Percentiles rank a stretch among this genome's conserved stretches.
These are phyloP conservation scores for Stigmatopora argus DNA, from an alignment of 2,113 vertebrate species.

Conservation along the genomic window DNA sequence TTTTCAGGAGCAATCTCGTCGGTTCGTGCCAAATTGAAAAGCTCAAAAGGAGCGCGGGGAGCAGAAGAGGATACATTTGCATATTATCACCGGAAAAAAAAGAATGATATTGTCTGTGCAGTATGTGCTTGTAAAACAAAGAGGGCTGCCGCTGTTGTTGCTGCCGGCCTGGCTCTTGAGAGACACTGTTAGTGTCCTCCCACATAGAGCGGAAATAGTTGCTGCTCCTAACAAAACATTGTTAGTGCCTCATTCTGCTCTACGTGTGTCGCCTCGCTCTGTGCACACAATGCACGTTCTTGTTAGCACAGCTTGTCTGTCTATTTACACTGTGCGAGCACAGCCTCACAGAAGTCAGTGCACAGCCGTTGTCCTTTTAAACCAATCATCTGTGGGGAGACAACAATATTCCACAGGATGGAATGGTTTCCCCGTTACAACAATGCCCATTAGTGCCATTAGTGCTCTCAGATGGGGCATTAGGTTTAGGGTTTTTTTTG, in stretches of 20 bases:
- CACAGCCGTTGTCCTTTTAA: constrained; percentile 54
- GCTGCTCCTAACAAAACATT: constrained; percentile 53
- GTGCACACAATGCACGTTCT: constrained; percentile 39
- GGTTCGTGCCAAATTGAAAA: constrained; percentile 16
- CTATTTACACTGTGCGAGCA: constrained; percentile 34
- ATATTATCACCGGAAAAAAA: constrained; percentile 23
- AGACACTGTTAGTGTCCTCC: constrained; percentile 54
- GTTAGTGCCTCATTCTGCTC: constrained; percentile 46
- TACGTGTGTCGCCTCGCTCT: constrained; percentile 34
- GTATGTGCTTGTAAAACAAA: constrained; percentile 14
- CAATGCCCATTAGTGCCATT: constrained; percentile 4
- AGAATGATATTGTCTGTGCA: constrained; percentile 26
- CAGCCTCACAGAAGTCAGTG: constrained; percentile 25
- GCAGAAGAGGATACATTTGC: constrained; percentile 16
- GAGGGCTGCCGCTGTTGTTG: constrained; percentile 23
- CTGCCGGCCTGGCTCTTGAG: constrained; percentile 47
- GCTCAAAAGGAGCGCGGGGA: constrained; percentile 12
- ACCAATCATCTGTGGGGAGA: constrained; percentile 48
- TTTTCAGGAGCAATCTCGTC: constrained; percentile 8
- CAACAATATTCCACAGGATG: constrained; percentile 23
- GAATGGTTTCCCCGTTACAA: constrained; percentile 13
- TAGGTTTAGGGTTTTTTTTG: background rate
- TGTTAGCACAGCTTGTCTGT: constrained; percentile 58
- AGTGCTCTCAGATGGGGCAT: constrained; percentile 1
- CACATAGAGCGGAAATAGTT: constrained; percentile 67